Percentiles rank a stretch among this genome's conserved stretches.
These are phyloP conservation scores for Anadara kagoshimensis DNA, from an alignment of 1,140 invertebrate species.

Conservation along the genomic window DNA sequence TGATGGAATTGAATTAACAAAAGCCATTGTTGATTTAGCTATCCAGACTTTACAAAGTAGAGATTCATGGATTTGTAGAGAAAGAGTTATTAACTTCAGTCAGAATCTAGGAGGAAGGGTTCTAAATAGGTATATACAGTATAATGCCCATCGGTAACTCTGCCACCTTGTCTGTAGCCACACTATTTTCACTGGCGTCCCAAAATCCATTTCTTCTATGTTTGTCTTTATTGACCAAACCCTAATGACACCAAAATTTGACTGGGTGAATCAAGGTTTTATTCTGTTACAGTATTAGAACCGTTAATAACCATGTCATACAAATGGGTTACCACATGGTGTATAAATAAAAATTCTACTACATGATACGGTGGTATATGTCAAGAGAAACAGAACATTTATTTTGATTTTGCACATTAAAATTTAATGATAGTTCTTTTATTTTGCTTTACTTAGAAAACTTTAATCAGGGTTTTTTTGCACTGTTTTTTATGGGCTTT, in stretches of 20 bases:
- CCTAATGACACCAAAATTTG: neutral
- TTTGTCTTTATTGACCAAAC: neutral
- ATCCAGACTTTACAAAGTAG: slow-evolving; percentile 44
- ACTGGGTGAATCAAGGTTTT: neutral
- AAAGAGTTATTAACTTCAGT: slow-evolving; percentile 35
- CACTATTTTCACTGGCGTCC: neutral
- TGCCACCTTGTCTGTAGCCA: neutral
- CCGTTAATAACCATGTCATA: too few relatives aligned
- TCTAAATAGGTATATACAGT: slow-evolving; percentile 45
- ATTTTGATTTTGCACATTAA: too few relatives aligned
- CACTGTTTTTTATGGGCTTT: too few relatives aligned
- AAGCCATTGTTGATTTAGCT: slow-evolving; percentile 45
- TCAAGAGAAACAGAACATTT: too few relatives aligned
- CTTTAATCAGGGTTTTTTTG: too few relatives aligned
- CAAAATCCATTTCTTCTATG: neutral
- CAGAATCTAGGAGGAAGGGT: slow-evolving; percentile 41
- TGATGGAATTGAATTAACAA: slow-evolving; percentile 21
- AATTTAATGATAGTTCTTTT: too few relatives aligned
- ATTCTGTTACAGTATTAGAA: neutral
- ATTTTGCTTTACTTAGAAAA: too few relatives aligned
- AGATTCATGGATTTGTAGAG: slow-evolving; percentile 41
- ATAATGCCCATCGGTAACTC: too few relatives aligned
- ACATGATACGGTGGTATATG: too few relatives aligned
- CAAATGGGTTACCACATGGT: too few relatives aligned
- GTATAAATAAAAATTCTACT: too few relatives aligned